phyloP scores from a whole-genome alignment of 2,797 vertebrate species.

The Muraenolepis orangiensis region DNA sequence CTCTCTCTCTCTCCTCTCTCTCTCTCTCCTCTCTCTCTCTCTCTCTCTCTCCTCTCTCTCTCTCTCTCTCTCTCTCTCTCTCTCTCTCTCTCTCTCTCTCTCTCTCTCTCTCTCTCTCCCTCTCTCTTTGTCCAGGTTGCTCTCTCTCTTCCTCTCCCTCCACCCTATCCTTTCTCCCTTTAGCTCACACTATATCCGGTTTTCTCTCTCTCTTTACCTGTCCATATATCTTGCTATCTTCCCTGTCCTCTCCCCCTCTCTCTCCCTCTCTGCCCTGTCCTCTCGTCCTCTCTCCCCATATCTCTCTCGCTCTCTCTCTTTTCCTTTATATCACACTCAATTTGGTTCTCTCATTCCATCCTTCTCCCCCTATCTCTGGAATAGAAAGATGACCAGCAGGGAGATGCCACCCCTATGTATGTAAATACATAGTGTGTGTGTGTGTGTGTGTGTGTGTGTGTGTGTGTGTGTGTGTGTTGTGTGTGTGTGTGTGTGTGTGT shows the following conservation, averaged over 20 bases:
- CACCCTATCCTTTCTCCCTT: too few relatives aligned
- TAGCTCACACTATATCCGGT: neutral
- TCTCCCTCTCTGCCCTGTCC: constrained; percentile 15
- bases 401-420: neutral
- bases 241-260: neutral
- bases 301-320: constrained; percentile 22
- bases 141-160: neutral
- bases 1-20: neutral
- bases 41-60: neutral
- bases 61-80: neutral
- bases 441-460: constrained; percentile 14
- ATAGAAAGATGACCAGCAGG: constrained; percentile 26
- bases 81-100: constrained; percentile 15
- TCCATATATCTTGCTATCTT: constrained; percentile 12
- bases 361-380: too few relatives aligned
- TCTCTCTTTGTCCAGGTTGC: neutral
- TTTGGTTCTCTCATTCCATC: too few relatives aligned
- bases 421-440: too few relatives aligned
- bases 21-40: neutral
- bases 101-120: neutral
- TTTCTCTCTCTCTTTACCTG: constrained; percentile 2
- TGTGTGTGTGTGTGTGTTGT: too few relatives aligned
- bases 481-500: constrained; percentile 15
- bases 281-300: too few relatives aligned
- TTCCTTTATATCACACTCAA: too few relatives aligned